Conservation (phyloP, 1,140 invertebrate genomes). For the Galleria mellonella region DNA sequence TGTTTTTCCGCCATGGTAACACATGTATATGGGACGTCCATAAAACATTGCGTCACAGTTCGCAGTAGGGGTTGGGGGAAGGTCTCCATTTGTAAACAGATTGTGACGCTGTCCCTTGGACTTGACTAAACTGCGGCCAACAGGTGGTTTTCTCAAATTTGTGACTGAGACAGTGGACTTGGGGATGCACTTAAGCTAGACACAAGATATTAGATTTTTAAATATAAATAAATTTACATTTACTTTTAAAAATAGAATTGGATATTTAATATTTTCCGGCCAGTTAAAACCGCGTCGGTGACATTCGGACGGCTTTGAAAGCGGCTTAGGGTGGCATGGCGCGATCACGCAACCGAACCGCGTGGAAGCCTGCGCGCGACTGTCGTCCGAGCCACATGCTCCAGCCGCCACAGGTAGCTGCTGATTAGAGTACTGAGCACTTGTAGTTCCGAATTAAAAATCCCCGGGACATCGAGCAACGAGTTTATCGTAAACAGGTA, state of each 20-base stretch:
- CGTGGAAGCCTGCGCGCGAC: slow-evolving; percentile 71
- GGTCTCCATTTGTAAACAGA: slow-evolving; percentile 65
- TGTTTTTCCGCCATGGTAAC: slow-evolving; percentile 65
- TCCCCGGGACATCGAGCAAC: slow-evolving; percentile 25
- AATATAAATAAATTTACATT: slow-evolving; percentile 9
- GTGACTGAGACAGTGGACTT: neutral
- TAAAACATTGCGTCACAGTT: slow-evolving; percentile 55
- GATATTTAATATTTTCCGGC: slow-evolving; percentile 3
- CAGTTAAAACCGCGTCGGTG: slow-evolving; percentile 5
- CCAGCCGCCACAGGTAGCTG: slow-evolving; percentile 56
- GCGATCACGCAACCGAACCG: slow-evolving; percentile 52
- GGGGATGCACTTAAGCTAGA: no score
- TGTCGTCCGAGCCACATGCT: slow-evolving; percentile 43
- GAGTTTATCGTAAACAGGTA: no score
- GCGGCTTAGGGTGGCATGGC: slow-evolving; percentile 41
- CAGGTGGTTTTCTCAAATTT: slow-evolving; percentile 42
- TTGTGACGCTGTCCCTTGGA: slow-evolving; percentile 52
- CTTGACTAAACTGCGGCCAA: slow-evolving; percentile 57
- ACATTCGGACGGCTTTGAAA: slow-evolving; percentile 30
- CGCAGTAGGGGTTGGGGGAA: slow-evolving; percentile 40
- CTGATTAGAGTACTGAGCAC: slow-evolving; percentile 38
- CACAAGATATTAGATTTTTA: slow-evolving; percentile 2
- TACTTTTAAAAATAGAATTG: slow-evolving; percentile 14
- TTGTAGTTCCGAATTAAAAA: slow-evolving; percentile 37
- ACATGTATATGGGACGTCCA: slow-evolving; percentile 37